Conservation (phyloP, 2,113 vertebrate genomes). For the Mormyrus iriodes region DNA sequence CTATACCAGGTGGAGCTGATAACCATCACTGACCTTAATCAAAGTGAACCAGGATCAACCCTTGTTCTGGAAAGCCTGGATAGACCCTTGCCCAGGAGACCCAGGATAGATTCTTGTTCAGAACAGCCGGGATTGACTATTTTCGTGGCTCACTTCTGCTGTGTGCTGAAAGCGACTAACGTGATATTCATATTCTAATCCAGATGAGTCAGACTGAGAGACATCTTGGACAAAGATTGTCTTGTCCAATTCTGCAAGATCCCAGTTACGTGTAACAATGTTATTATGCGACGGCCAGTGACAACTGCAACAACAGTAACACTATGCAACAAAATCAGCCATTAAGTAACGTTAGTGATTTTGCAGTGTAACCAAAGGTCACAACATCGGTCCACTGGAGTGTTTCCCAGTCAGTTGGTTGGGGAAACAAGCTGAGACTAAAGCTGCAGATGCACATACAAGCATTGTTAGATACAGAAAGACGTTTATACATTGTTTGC, state of each 20-base stretch:
- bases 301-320: too few relatives aligned
- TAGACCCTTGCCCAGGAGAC: neutral
- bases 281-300: neutral
- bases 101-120: neutral
- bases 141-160: neutral
- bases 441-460: neutral
- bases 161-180: neutral
- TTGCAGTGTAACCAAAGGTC: neutral
- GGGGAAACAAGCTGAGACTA: neutral
- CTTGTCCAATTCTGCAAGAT: neutral
- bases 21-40: neutral
- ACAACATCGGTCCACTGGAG: neutral
- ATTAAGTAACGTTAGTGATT: neutral
- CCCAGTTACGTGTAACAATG: neutral
- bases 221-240: neutral
- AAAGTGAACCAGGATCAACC: neutral
- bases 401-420: neutral
- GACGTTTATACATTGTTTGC: neutral
- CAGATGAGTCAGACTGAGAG: neutral
- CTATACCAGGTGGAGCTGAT: neutral
- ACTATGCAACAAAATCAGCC: neutral
- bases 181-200: neutral
- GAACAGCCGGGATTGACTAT: neutral
- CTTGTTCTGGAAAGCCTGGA: neutral
- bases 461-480: neutral